Evolutionary conservation across 2,113 vertebrate genomes (phyloP), one percentile per base, ranked within the genome.

Genomic region (Notothenia rossii): DNA sequence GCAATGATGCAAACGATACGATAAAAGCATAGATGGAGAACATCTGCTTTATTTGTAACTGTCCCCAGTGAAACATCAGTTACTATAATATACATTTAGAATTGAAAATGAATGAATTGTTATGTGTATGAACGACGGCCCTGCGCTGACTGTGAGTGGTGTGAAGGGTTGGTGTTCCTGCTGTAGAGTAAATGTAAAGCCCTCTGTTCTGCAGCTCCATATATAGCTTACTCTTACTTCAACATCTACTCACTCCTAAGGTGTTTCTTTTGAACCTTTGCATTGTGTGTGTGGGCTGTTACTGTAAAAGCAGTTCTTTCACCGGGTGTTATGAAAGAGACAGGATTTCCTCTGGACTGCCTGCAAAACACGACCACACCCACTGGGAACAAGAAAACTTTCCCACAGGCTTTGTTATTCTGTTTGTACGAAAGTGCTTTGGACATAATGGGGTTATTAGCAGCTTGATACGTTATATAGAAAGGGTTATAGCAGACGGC

Each of bases 281-380:
- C 72, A 78, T 89, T 81, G 84, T 86, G 36, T 77, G 82, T 56
- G 60, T 76, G 58, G 49, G 79, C 60, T 90, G 81, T 86, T 86
- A 49, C 70, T 60, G 17, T 75, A 51, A 46, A 72, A 69, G 72
- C 62, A 22, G 18, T 46, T 59, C 63, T 84, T 75, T 91, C 53
- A 17, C 59, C 64, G 68, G 58, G 40, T 84, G 81, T 80, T 79
- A 53, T 66, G 83, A 88, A 87, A 67, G 82, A 72, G 72, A 58
- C 88, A 94, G 93, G 94, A 92, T 91, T 87, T 94, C 93, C 93
- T 91, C 46, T 78, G 65, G 74, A 87, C 66, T 18, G 65, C 71
- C 82, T 61, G 68, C 50, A 72, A 49, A 79, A 9, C 54, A 40
- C 49, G 75, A 25, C 81, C 86, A 69, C 67, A 17, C 83, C 66